phyloP scores from a whole-genome alignment of 1,140 invertebrate genomes.

The Scaptomyza graminum region DNA sequence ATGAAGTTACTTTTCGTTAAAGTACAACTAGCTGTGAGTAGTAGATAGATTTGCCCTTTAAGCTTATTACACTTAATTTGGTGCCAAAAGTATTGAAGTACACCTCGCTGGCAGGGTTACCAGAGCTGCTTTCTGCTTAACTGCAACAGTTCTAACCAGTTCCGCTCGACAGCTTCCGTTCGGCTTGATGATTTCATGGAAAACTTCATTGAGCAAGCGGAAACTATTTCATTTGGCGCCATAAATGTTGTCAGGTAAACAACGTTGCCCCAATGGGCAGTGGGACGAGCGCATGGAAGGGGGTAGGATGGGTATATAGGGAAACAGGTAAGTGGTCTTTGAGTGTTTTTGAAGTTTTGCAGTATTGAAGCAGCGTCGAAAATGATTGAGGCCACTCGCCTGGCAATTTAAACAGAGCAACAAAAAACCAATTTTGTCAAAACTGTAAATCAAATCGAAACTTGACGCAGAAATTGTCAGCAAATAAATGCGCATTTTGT shows the following conservation, averaged over 20 bases:
- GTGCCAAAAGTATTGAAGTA: slow-evolving; percentile 16
- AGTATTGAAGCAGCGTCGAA: slow-evolving; percentile 44
- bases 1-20: slow-evolving; percentile 34
- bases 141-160: slow-evolving; percentile 70
- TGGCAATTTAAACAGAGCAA: slow-evolving; percentile 28
- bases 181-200: slow-evolving; percentile 80
- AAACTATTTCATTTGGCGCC: slow-evolving; percentile 77
- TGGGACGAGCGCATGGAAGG: background rate
- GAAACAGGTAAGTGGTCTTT: slow-evolving; percentile 25
- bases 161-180: slow-evolving; percentile 79
- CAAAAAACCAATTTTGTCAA: slow-evolving; percentile 29
- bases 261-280: background rate
- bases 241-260: slow-evolving; percentile 52
- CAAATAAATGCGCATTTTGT: slow-evolving; percentile 7
- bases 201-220: slow-evolving; percentile 81
- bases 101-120: slow-evolving; percentile 29
- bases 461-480: slow-evolving; percentile 10
- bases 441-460: slow-evolving; percentile 17
- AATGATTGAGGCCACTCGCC: slow-evolving; percentile 41
- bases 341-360: slow-evolving; percentile 70
- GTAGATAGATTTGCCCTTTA: slow-evolving; percentile 8
- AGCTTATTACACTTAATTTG: slow-evolving; percentile 22
- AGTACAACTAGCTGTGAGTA: background rate
- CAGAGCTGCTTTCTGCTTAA: slow-evolving; percentile 22
- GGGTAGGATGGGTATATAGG: background rate